Percentiles rank a stretch among this genome's conserved stretches.
These are phyloP conservation scores for Diachasma alloeum DNA, from an alignment of 1,140 invertebrate genomes.

Conservation along the genomic window DNA sequence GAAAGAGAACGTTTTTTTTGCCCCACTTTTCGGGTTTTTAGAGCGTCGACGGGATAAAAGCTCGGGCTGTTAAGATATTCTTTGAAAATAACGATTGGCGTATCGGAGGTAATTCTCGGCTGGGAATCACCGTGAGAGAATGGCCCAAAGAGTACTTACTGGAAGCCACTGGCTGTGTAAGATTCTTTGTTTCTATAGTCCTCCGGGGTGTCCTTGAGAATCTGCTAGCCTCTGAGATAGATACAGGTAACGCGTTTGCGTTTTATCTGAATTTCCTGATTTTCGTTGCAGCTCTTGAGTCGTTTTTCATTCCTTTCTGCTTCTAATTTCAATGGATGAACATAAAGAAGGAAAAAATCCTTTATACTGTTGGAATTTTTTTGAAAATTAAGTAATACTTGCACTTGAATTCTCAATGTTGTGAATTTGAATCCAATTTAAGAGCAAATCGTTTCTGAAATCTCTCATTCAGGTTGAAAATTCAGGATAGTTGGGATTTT, in stretches of 20 bases:
- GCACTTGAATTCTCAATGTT: no score
- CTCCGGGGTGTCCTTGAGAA: conserved; percentile 58
- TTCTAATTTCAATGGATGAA: neutral
- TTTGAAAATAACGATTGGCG: conserved; percentile 54
- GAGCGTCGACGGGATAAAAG: conserved; percentile 32
- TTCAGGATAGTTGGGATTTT: no score
- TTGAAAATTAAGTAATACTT: no score
- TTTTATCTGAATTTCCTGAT: neutral
- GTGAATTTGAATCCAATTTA: no score
- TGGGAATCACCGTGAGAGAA: conserved; percentile 60
- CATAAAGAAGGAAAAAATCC: neutral
- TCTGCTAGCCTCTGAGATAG: conserved; percentile 38
- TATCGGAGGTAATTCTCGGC: conserved; percentile 56
- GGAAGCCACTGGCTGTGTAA: conserved; percentile 31
- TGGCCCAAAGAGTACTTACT: conserved; percentile 47
- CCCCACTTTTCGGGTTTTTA: conserved; percentile 3
- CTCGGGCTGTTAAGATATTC: conserved; percentile 55
- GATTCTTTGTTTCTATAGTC: conserved; percentile 51
- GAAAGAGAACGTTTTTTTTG: conserved; percentile 12
- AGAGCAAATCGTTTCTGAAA: no score
- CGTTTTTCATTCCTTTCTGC: neutral
- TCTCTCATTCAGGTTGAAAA: no score
- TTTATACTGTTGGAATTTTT: no score
- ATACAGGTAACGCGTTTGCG: neutral
- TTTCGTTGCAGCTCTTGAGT: neutral